These are phyloP conservation scores for Takifugu rubripes DNA, from an alignment of 2,797 vertebrate genomes.

Conservation along the genomic window DNA sequence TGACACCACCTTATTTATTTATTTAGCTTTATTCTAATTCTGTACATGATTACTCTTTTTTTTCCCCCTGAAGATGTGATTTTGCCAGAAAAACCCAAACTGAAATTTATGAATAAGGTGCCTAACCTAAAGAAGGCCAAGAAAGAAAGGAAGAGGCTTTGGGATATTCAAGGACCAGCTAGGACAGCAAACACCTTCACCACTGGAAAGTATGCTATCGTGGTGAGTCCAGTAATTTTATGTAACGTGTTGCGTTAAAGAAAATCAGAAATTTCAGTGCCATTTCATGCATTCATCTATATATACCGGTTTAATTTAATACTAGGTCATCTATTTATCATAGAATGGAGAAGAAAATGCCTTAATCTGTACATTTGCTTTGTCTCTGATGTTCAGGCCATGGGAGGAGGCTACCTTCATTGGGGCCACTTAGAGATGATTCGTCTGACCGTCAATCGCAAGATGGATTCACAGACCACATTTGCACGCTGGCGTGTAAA, in stretches of 20 bases:
- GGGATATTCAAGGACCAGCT: constrained; percentile 85
- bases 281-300: not conserved
- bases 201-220: constrained; percentile 84
- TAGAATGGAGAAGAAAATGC: not conserved
- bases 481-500: constrained; percentile 88
- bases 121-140: constrained; percentile 82
- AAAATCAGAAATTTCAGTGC: too few species aligned
- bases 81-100: constrained; percentile 81
- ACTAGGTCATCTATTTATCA: too few species aligned
- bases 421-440: constrained; percentile 98
- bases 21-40: too few species aligned
- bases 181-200: constrained; percentile 74
- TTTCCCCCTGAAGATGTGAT: constrained; percentile 65
- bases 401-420: constrained; percentile 90
- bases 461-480: constrained; percentile 79
- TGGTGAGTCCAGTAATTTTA: constrained; percentile 74
- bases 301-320: too few species aligned
- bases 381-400: constrained; percentile 70
- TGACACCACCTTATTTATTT: too few species aligned
- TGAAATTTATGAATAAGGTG: constrained; percentile 85
- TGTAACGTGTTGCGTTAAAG: too few species aligned
- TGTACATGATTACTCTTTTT: not conserved
- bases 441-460: constrained; percentile 86
- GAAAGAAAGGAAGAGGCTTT: constrained; percentile 80
- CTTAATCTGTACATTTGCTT: not conserved